Evolutionary conservation across 1,140 invertebrate genomes (phyloP).

Genomic region (Eriosoma lanigerum): DNA sequence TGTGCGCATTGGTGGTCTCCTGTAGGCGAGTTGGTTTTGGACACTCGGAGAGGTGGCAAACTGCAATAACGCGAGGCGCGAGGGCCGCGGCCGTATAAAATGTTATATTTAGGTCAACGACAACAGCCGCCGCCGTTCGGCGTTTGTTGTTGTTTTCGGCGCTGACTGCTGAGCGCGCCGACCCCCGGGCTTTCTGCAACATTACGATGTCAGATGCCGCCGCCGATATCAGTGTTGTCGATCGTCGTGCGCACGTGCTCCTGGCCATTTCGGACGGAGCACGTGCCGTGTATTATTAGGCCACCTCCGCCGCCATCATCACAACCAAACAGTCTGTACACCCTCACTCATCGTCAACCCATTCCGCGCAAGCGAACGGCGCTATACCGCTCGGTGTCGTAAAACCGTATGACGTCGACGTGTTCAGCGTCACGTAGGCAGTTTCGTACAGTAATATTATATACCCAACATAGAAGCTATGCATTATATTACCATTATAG

Average conservation of each 20-base stretch:
- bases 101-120: slow-evolving; percentile 29
- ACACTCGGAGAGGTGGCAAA: neutral
- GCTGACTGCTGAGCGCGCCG: neutral
- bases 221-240: slow-evolving; percentile 24
- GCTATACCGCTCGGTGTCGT: neutral
- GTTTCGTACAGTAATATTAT: no score
- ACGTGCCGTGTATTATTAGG: neutral
- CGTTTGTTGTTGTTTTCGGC: slow-evolving; percentile 40
- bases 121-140: neutral
- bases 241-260: slow-evolving; percentile 26
- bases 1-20: no score
- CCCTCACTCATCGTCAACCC: no score
- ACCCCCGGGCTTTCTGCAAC: slow-evolving; percentile 42
- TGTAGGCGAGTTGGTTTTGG: no score
- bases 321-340: no score
- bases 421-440: slow-evolving; percentile 19
- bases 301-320: neutral
- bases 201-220: neutral
- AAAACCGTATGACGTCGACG: neutral
- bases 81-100: neutral
- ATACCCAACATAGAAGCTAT: no score
- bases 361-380: neutral
- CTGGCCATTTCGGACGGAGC: neutral
- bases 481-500: no score
- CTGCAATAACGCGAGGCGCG: slow-evolving; percentile 6